A percentile compares a stretch with the other conserved stretches of the same genome.
Conservation (phyloP, 2,888 invertebrate species). For the Acronicta alni region DNA sequence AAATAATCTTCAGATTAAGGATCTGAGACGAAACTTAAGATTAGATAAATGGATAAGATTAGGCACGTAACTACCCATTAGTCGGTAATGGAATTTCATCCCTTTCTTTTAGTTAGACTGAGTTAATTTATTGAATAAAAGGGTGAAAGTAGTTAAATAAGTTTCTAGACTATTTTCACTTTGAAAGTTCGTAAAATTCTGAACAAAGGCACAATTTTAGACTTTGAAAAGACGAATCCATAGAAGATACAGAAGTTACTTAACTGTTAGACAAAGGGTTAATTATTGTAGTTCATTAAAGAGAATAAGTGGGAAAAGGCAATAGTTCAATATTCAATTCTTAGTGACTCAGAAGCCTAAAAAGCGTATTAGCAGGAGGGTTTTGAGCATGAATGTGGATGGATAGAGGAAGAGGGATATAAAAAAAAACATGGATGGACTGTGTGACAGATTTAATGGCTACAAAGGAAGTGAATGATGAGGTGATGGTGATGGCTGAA, state of each 20-base stretch:
- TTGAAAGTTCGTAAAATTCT: background rate
- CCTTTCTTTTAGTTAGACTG: conserved; percentile 33
- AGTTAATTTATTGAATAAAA: conserved; percentile 42
- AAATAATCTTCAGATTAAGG: conserved; percentile 33
- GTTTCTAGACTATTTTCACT: conserved; percentile 9
- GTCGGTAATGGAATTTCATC: conserved; percentile 40
- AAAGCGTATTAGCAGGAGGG: too few species aligned
- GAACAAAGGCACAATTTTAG: background rate
- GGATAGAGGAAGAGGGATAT: too few species aligned
- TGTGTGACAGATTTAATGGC: too few species aligned
- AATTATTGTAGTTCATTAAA: too few species aligned
- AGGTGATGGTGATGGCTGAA: too few species aligned
- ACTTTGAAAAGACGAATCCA: background rate
- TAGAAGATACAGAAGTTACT: background rate
- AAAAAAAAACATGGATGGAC: too few species aligned
- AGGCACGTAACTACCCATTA: conserved; percentile 35
- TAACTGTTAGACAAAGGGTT: background rate
- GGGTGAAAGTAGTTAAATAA: conserved; percentile 6
- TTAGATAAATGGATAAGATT: conserved; percentile 49
- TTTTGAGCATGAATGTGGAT: too few species aligned
- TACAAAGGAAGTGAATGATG: too few species aligned
- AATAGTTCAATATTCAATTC: too few species aligned
- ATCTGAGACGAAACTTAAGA: conserved; percentile 32
- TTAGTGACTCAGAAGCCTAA: too few species aligned
- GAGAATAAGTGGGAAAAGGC: too few species aligned